Evolutionary conservation across 2,888 invertebrate species (phyloP).

Genomic region (Endomychus coccineus): DNA sequence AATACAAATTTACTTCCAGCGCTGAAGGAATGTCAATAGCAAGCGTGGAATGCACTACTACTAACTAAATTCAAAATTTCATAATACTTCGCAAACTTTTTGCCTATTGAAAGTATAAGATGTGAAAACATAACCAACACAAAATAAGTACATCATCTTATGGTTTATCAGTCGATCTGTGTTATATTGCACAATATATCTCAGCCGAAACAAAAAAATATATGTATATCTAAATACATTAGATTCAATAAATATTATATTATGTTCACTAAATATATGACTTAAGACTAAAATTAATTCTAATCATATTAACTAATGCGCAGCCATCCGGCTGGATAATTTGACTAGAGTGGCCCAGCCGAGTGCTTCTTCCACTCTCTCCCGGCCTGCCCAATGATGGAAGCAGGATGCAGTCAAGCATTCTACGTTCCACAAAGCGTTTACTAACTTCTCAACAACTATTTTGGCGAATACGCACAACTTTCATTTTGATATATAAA

Average conservation of each 20-base stretch:
- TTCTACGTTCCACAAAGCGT: conserved; percentile 36
- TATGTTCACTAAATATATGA: conserved; percentile 41
- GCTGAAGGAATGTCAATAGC: conserved; percentile 41
- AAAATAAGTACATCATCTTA: conserved; percentile 23
- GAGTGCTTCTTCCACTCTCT: conserved; percentile 27
- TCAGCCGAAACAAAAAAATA: conserved; percentile 39
- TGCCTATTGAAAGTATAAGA: conserved; percentile 11
- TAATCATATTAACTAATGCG: conserved; percentile 43
- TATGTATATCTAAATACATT: conserved; percentile 33
- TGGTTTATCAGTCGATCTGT: conserved; percentile 42
- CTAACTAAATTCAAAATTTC: conserved; percentile 22
- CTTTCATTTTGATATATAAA: conserved; percentile 42
- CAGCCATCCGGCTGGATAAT: conserved; percentile 41
- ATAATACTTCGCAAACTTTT: conserved; percentile 16
- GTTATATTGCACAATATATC: conserved; percentile 44
- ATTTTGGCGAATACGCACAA: conserved; percentile 42
- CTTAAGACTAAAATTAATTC: conserved; percentile 40
- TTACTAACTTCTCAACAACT: conserved; percentile 44
- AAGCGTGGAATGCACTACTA: conserved; percentile 41
- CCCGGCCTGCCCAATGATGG: conserved; percentile 30
- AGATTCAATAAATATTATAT: conserved; percentile 43
- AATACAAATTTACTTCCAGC: conserved; percentile 34
- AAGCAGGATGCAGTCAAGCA: too few species aligned
- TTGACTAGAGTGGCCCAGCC: conserved; percentile 46
- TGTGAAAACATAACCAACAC: conserved; percentile 21